Evolutionary conservation across 2,888 invertebrate species (phyloP).

Genomic region (Tetranychus piercei): DNA sequence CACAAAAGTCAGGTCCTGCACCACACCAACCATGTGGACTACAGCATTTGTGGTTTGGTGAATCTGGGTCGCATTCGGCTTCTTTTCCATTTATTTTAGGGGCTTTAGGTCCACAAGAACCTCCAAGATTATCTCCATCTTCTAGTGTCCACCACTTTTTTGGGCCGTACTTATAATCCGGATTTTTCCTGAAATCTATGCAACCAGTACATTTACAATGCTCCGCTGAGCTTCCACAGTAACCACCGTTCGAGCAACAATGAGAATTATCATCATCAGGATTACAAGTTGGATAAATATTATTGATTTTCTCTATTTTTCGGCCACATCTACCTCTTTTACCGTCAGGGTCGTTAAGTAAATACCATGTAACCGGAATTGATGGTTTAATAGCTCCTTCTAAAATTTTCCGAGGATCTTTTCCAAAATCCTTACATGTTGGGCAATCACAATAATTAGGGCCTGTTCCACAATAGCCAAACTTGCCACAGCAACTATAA

Average conservation of each 20-base stretch:
- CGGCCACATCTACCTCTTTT: slow-evolving; percentile 11
- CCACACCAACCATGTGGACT: slow-evolving; percentile 10
- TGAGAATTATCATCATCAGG: slow-evolving; percentile 6
- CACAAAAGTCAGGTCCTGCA: slow-evolving; percentile 6
- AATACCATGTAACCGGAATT: slow-evolving; percentile 10
- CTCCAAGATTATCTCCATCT: background rate
- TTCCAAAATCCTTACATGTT: slow-evolving; percentile 25
- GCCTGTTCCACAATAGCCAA: slow-evolving; percentile 30
- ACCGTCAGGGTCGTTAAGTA: slow-evolving; percentile 14
- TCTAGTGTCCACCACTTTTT: slow-evolving; percentile 9
- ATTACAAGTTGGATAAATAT: slow-evolving; percentile 14
- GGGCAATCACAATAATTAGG: slow-evolving; percentile 30
- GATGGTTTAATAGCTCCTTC: slow-evolving; percentile 6
- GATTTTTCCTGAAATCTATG: slow-evolving; percentile 3
- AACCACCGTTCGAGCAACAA: slow-evolving; percentile 14
- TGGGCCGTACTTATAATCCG: background rate
- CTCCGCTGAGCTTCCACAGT: slow-evolving; percentile 5
- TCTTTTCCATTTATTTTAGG: slow-evolving; percentile 13
- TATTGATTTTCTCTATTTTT: slow-evolving; percentile 7
- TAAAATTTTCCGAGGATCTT: slow-evolving; percentile 11
- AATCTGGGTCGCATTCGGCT: slow-evolving; percentile 12
- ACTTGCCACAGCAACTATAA: slow-evolving; percentile 30
- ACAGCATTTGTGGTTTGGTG: slow-evolving; percentile 6
- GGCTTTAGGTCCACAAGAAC: slow-evolving; percentile 10
- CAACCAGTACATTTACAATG: slow-evolving; percentile 9